Conservation (phyloP, 2,888 invertebrate genomes). For the Tuberolachnus salignus region DNA sequence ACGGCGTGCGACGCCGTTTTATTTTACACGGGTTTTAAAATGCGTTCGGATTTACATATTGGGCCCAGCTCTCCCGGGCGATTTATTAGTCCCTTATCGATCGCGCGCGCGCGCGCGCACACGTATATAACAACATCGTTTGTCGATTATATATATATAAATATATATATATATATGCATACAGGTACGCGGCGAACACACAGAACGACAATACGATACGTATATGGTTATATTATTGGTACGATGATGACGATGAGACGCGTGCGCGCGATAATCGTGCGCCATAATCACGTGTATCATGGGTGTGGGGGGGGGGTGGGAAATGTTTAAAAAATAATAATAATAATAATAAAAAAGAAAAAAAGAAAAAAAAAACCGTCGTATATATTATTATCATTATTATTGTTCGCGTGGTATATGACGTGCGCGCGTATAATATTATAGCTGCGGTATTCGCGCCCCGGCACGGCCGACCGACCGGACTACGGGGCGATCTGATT, state of each 20-base stretch:
- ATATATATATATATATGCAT: too few species aligned
- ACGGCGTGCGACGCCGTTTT: constrained; percentile 33
- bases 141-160: constrained; percentile 48
- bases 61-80: background rate
- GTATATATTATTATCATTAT: constrained; percentile 6
- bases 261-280: too few species aligned
- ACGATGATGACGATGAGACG: too few species aligned
- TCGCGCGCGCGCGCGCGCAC: constrained; percentile 10
- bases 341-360: too few species aligned
- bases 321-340: too few species aligned
- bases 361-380: too few species aligned
- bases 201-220: too few species aligned
- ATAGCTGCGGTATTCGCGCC: background rate
- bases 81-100: constrained; percentile 53
- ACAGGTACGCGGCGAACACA: too few species aligned
- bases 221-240: too few species aligned
- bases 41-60: constrained; percentile 38
- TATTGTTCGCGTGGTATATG: background rate
- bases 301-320: too few species aligned
- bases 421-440: background rate
- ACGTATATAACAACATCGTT: constrained; percentile 20
- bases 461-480: background rate
- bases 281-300: too few species aligned
- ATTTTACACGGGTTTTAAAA: constrained; percentile 29
- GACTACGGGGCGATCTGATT: constrained; percentile 33